Evolutionary conservation across 2,888 invertebrate species (phyloP), one percentile per base, ranked within the genome.

Genomic region (Galerucella pusilla): DNA sequence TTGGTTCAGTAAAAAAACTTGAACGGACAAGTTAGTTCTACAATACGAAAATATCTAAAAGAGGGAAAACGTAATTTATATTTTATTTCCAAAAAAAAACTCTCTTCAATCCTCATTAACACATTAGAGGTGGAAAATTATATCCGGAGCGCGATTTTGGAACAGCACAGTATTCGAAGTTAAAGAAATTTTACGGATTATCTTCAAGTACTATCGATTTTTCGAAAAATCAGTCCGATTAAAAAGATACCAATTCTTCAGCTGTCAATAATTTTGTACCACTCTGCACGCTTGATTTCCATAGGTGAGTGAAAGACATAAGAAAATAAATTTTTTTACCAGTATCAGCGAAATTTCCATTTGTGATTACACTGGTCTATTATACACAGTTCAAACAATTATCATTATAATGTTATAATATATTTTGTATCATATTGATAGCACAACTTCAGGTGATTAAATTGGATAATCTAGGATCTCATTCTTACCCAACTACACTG

Each of bases 31-130:
- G 28, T 35, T 35, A 2, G 49, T 66, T 66, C 52, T 66, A 12
- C 25, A 52, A 52, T 52, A 46, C 66, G 20, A 25, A 66, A 66
- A 61, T n/a, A n/a, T 35, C n/a, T 9, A 35, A 14, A 42, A 63
- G 35, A 63, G 35, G n/a, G 42, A 63, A n/a, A n/a, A 25, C 25
- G 59, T 20, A 59, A 12, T 59, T 59, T 59, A 59, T 63, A 63
- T 63, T 63, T 63, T 42, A 63, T 63, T 14, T 57, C 14, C 6
- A 3, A 14, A 20, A 20, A 11, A 14, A 49, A 49, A 49, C 14
- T 49, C 1, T 49, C 14, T 49, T 49, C 14, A 2, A 12, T 1
- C 14, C 49, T 49, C 35, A 11, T 49, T 12, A 10, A 12, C 46
- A 6, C 46, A 3, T 12, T 49, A 49, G 49, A 49, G 14, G 14